Base-by-base conservation (phyloP, 2,113 vertebrate genomes). In the Uria aalge region DNA sequence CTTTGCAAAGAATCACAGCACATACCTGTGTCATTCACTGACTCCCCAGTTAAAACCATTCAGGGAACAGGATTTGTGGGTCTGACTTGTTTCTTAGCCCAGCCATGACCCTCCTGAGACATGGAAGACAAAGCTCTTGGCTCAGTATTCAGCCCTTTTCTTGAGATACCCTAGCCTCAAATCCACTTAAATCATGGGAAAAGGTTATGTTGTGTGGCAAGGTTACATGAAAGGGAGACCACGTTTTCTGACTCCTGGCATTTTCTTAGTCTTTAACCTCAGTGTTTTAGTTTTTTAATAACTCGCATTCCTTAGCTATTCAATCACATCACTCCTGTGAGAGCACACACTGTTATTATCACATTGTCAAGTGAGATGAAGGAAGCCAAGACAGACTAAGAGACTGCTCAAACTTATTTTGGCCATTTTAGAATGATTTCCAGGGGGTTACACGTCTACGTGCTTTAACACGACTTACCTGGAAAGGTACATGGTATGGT, bases 391-490 rank as follows among this genome's bases (percentile, higher is more conserved):
- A n/a, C 3, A 40, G 45, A 53, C 10, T 48, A 71, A 63, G 56
- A 68, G 32, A 40, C 19, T 3, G 1, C 34, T n/a, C 17, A 47
- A 32, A 64, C 7, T 13, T 40, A 40, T 43, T 85, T 64, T 57
- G 41, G 4, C 29, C 34, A 27, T 74, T 88, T 80, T 19, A 41
- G 29, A 85, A 71, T n/a, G 6, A 67, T 87, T 94, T 84, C 36
- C 55, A 59, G 34, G 26, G 34, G 2, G 5, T 80, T 62, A 30
- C n/a, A 4, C 0, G 0, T 40, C 38, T 66, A 12, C 0, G 0
- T 48, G 24, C 10, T 50, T 78, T 74, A 16, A 43, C 17, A 8
- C 14, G 34, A 26, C 24, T 86, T 66, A 80, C n/a, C 40, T 29
- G 22, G 40, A 73, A 57, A 67, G 15, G n/a, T 17, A 2, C 5